Evolutionary conservation across 2,797 vertebrate species (phyloP), one percentile per base, ranked within the genome.

Genomic region (Brachyrhaphis roseni): DNA sequence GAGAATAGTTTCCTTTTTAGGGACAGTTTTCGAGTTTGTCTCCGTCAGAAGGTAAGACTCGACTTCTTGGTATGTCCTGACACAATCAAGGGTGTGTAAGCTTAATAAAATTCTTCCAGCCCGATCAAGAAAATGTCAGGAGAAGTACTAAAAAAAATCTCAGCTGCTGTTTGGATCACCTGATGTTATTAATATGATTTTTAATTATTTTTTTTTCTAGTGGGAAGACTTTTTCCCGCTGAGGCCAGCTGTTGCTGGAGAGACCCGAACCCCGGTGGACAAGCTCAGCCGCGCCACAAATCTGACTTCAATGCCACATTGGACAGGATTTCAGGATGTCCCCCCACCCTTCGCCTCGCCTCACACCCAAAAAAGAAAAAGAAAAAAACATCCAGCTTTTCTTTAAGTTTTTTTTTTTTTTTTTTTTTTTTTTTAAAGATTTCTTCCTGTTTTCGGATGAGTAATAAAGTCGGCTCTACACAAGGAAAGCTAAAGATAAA

Each of bases 141-240:
- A 46, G 15, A 23, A 18, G 16, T 51, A 23, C 45, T 15, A 46
- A 10, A 23, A 23, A 51, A 53, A 23, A 8, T 23, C 2, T 0
- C 3, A 2, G 12, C 41, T 43, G 11, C 39, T 1, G 8, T n/a
- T n/a, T 2, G 11, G 1, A 6, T 51, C 49, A 3, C 49, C 7
- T 51, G 16, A 10, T 10, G 23, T 53, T 23, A 8, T 26, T 3
- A 3, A 23, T 1, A 46, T 46, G 0, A 46, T 47, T 47, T 18
- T 0, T 1, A 16, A 4, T 46, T 26, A 3, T 13, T 18, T 59
- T 28, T 62, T 7, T 76, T 93, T 66, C 94, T 10, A 98, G 98
- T 94, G 98, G 98, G 89, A 99, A 99, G 95, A 99, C 98, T 0
- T 99, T 99, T 85, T 86, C 92, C 55, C 96, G 95, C 84, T 96